Conservation (phyloP, 1,140 invertebrate species). For the Carposina sasakii region DNA sequence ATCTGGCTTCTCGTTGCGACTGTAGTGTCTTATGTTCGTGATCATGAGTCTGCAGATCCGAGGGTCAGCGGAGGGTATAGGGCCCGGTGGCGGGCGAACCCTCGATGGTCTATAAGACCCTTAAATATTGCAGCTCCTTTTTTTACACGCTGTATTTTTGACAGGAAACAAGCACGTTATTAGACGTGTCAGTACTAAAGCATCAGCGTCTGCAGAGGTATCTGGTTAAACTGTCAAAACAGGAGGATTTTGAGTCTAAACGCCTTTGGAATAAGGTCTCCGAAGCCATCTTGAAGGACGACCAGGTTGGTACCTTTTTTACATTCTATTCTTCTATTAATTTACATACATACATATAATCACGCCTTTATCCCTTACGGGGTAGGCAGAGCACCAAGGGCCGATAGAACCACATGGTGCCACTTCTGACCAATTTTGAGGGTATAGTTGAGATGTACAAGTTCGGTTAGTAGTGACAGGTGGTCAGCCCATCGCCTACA, state of each 20-base stretch:
- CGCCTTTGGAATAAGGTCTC: slow-evolving; percentile 89
- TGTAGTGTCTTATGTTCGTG: too few relatives aligned
- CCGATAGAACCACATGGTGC: too few relatives aligned
- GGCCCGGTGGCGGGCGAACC: not conserved
- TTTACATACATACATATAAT: too few relatives aligned
- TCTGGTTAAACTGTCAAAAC: slow-evolving; percentile 84
- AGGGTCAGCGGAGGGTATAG: not conserved
- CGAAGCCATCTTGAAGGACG: slow-evolving; percentile 83
- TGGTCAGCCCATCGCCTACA: too few relatives aligned
- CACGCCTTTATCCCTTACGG: too few relatives aligned
- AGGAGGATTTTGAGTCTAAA: slow-evolving; percentile 88
- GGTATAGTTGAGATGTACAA: too few relatives aligned
- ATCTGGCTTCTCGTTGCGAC: too few relatives aligned
- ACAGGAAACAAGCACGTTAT: slow-evolving; percentile 82
- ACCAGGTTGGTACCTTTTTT: slow-evolving; percentile 73
- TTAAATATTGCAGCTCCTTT: not conserved
- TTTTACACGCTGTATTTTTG: not conserved
- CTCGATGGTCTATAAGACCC: not conserved
- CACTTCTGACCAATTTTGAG: too few relatives aligned
- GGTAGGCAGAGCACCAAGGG: too few relatives aligned
- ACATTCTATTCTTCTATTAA: not conserved
- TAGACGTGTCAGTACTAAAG: slow-evolving; percentile 83
- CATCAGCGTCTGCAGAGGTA: slow-evolving; percentile 82
- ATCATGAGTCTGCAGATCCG: too few relatives aligned
- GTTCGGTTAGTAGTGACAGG: too few relatives aligned